Conservation (phyloP, 2,888 invertebrate genomes). For the Danaus chrysippus region DNA sequence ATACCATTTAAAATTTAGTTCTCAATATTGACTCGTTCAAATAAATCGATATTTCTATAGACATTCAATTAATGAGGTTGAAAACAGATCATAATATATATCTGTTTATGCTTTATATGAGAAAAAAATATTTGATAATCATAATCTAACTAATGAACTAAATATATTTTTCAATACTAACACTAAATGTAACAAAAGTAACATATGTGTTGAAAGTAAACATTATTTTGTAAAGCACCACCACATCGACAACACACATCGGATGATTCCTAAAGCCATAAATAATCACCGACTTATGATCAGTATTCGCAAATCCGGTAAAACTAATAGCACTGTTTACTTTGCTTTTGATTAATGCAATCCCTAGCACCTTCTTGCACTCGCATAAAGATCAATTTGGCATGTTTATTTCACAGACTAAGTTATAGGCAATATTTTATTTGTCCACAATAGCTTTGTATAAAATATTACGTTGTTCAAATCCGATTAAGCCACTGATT, state of each 20-base stretch:
- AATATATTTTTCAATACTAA: too few relatives aligned
- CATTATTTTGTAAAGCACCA: background rate
- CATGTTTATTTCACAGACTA: conserved; percentile 30
- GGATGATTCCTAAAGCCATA: conserved; percentile 2
- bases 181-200: too few relatives aligned
- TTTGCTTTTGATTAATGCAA: conserved; percentile 31
- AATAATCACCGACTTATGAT: conserved; percentile 9
- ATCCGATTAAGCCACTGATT: conserved; percentile 28
- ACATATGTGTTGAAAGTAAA: background rate
- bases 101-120: background rate
- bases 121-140: too few relatives aligned
- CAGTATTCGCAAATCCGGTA: conserved; percentile 29
- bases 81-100: background rate
- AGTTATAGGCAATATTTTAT: conserved; percentile 29
- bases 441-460: conserved; percentile 28
- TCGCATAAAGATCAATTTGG: conserved; percentile 26
- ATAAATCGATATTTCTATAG: too few relatives aligned
- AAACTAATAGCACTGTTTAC: conserved; percentile 31
- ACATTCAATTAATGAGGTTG: too few relatives aligned
- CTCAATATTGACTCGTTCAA: too few relatives aligned
- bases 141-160: too few relatives aligned
- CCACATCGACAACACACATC: background rate
- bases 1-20: too few relatives aligned
- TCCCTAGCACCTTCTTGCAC: conserved; percentile 11
- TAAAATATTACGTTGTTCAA: conserved; percentile 29